A percentile compares a stretch with the other conserved stretches of the same genome.
These are phyloP conservation scores for Gasterosteus aculeatus DNA, from an alignment of 2,113 vertebrate genomes.

Conservation along the genomic window DNA sequence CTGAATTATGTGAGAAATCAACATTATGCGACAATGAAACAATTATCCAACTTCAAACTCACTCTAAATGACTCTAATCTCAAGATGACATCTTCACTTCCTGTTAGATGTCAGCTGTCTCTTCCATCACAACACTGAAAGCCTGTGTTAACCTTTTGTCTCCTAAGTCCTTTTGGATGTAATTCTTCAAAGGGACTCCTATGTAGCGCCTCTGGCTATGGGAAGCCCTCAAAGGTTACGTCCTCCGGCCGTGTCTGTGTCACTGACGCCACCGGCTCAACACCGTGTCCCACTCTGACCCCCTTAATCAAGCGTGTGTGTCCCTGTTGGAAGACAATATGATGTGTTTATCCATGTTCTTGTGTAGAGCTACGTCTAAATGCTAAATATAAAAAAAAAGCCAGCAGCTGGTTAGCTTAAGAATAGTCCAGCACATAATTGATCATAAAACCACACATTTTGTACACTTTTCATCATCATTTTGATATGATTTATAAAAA, in stretches of 20 bases:
- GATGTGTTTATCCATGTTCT: background rate
- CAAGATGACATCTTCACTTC: slow-evolving; percentile 17
- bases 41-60: slow-evolving; percentile 6
- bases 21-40: slow-evolving; percentile 5
- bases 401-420: background rate
- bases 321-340: background rate
- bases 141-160: slow-evolving; percentile 47
- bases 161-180: slow-evolving; percentile 44
- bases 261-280: slow-evolving; percentile 59
- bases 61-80: background rate
- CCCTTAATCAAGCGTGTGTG: slow-evolving; percentile 44
- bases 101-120: slow-evolving; percentile 8
- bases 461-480: background rate
- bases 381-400: background rate
- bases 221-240: slow-evolving; percentile 44
- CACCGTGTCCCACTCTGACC: slow-evolving; percentile 77
- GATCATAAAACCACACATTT: background rate
- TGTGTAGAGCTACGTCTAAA: background rate
- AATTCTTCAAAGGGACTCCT: slow-evolving; percentile 64
- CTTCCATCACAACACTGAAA: slow-evolving; percentile 24
- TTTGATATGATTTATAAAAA: background rate
- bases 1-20: background rate
- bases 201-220: slow-evolving; percentile 40
- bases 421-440: background rate
- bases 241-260: slow-evolving; percentile 54